Base-by-base conservation (phyloP, 2,888 invertebrate species). In the Pheosia tremula region DNA sequence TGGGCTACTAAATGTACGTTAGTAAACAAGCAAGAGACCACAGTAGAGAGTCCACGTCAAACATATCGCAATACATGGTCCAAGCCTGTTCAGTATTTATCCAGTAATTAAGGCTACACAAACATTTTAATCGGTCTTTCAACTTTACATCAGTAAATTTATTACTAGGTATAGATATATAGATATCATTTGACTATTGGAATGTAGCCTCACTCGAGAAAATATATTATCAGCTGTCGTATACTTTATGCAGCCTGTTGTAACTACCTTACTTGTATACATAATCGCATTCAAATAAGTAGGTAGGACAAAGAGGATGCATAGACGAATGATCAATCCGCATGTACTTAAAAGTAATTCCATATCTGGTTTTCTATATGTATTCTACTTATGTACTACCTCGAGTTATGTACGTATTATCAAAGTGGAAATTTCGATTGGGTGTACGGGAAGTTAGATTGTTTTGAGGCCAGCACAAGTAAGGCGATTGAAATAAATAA, bases 71-170 rank as follows among this genome's bases (percentile, higher is more conserved):
- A 91, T 83, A 82, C 79, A 65, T 58, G 68, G 75, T 74, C 77
- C 66, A 66, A 61, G 61, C 66, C 65, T 62, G 72, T 70, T 73
- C 69, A 78, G 75, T 90, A 79, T 91, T 91, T 91, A 87, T 80
- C 73, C 69, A 71, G 80, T 86, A 90, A 91, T 91, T 91, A 91
- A 88, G 91, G 91, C 81, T 89, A 88, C 70, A 70, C 79, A 90
- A 86, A 91, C 86, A 89, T 81, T 82, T 83, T 83, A 80, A 84
- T 83, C 85, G 86, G 88, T 89, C 86, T 85, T 88, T 89, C 87
- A 90, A 89, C 90, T 85, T 82, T 65, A 77, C 77, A 78, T 80
- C 77, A 81, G 78, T 73, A 68, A 69, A 24, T 4, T 52, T 37
- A 67, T 68, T 74, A 68, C 66, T 52, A 36, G 24, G 52, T 36